Evolutionary conservation across 2,113 vertebrate genomes (phyloP).

Genomic region (Carettochelys insculpta): DNA sequence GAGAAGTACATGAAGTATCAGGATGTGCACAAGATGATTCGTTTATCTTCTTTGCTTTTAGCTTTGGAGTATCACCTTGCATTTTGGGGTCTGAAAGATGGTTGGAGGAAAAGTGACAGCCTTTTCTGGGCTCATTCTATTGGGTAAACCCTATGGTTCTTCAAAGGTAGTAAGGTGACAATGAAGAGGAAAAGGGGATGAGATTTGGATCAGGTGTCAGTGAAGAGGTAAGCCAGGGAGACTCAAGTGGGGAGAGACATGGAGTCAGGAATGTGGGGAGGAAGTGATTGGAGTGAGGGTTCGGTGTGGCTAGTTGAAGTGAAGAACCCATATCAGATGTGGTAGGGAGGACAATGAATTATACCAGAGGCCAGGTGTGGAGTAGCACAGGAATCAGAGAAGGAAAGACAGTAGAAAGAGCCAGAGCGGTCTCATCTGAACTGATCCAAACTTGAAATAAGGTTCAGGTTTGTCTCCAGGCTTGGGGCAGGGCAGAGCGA

Average conservation of each 20-base stretch:
- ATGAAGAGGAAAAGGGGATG: neutral
- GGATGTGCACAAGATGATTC: neutral
- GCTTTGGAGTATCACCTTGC: neutral
- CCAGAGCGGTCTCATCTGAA: constrained; percentile 50
- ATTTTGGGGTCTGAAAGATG: neutral
- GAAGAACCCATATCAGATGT: fast-evolving
- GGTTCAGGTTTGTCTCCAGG: constrained; percentile 45
- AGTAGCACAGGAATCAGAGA: neutral
- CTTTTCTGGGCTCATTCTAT: neutral
- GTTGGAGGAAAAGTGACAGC: neutral
- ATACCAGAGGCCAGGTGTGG: neutral
- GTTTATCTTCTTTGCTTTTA: neutral
- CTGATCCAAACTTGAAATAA: constrained; percentile 54
- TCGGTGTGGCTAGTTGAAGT: neutral
- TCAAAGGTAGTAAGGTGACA: neutral
- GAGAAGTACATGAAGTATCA: neutral
- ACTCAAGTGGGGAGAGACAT: neutral
- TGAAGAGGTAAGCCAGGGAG: neutral
- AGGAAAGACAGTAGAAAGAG: constrained; percentile 11
- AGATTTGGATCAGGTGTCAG: neutral
- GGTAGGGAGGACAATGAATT: neutral
- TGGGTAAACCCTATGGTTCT: neutral
- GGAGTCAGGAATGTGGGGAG: fast-evolving
- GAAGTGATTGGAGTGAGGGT: neutral
- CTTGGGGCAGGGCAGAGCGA: neutral